A percentile compares a stretch with the other conserved stretches of the same genome.
Evolutionary conservation across 2,113 vertebrate genomes (phyloP).

Genomic region (Thomomys bottae): DNA sequence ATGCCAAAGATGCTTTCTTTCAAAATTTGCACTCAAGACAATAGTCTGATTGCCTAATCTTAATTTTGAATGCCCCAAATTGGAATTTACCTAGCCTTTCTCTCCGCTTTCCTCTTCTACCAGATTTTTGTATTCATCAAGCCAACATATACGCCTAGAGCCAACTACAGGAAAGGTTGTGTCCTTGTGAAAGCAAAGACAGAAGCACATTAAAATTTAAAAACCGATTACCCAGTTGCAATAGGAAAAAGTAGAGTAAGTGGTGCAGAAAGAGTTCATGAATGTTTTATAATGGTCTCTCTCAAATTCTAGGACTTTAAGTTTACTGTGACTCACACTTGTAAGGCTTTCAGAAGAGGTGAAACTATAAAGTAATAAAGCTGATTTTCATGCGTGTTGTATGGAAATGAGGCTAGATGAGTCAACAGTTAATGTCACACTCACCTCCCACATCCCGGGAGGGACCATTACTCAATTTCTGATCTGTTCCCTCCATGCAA

Average conservation of each 20-base stretch:
- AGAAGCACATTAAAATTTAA: slow-evolving; percentile 67
- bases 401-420: slow-evolving; percentile 38
- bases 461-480: not conserved
- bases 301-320: slow-evolving; percentile 35
- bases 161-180: not conserved
- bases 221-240: slow-evolving; percentile 19
- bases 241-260: slow-evolving; percentile 33
- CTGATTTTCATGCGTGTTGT: not conserved
- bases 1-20: not conserved
- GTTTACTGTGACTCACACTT: slow-evolving; percentile 63
- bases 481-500: slow-evolving; percentile 5
- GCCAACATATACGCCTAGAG: not conserved
- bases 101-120: not conserved
- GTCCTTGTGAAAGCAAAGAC: slow-evolving; percentile 44
- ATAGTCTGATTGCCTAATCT: not conserved
- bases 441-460: slow-evolving; percentile 14
- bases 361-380: slow-evolving; percentile 34
- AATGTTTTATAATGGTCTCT: slow-evolving; percentile 50
- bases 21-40: not conserved
- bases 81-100: not conserved
- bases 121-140: slow-evolving; percentile 6
- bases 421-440: not conserved
- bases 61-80: not conserved
- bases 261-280: slow-evolving; percentile 44
- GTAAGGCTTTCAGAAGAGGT: not conserved